These are phyloP conservation scores for Branchellion lobata DNA, from an alignment of 2,888 invertebrate species.

Conservation along the genomic window DNA sequence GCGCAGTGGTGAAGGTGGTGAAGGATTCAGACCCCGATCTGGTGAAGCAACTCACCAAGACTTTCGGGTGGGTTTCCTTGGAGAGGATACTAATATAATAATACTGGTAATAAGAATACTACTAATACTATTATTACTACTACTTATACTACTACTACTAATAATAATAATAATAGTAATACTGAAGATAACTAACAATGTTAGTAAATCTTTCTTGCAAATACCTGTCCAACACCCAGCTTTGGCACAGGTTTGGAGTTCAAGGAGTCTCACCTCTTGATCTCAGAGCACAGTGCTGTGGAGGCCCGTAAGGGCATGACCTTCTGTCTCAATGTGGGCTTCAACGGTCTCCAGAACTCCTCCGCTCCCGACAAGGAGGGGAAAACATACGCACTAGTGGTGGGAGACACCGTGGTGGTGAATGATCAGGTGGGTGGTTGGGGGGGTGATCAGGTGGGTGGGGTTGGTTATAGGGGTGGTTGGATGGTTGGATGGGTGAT, in stretches of 20 bases:
- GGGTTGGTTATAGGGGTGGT: background rate
- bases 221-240: too few species aligned
- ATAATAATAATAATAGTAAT: too few species aligned
- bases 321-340: constrained; percentile 90
- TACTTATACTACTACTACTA: too few species aligned
- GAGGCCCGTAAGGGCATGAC: constrained; percentile 88
- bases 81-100: too few species aligned
- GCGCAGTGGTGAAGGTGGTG: constrained; percentile 46
- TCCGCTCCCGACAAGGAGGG: constrained; percentile 73
- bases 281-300: constrained; percentile 83
- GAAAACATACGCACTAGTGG: constrained; percentile 88
- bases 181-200: too few species aligned
- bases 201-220: too few species aligned
- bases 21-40: constrained; percentile 51
- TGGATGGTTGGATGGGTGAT: background rate
- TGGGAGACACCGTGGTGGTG: constrained; percentile 94
- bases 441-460: background rate
- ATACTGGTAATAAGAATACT: too few species aligned
- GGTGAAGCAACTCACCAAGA: constrained; percentile 86
- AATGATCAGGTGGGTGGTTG: constrained; percentile 69
- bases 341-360: constrained; percentile 79
- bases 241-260: constrained; percentile 98
- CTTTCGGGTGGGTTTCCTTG: constrained; percentile 71
- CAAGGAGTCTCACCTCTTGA: constrained; percentile 86
- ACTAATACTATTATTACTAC: too few species aligned